Percentiles rank a stretch among this genome's conserved stretches.
phyloP scores from a whole-genome alignment of 1,140 invertebrate species.

The Ctenoplectra terminalis region DNA sequence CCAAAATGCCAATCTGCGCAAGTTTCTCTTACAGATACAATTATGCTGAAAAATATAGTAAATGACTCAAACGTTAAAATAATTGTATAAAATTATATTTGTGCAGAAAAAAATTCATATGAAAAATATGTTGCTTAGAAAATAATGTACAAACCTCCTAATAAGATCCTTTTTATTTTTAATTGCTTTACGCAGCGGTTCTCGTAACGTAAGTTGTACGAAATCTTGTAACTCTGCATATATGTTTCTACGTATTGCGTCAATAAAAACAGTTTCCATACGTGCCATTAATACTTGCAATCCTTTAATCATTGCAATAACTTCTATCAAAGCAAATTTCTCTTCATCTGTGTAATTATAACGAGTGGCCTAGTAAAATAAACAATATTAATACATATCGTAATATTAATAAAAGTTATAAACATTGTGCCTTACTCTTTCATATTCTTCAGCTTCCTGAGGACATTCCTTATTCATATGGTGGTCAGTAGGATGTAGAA shows the following conservation, averaged over 20 bases:
- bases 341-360: slow-evolving; percentile 99
- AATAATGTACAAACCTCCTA: slow-evolving; percentile 85
- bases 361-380: slow-evolving; percentile 89
- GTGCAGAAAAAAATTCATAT: neutral
- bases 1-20: slow-evolving; percentile 98
- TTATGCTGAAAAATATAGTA: slow-evolving; percentile 86
- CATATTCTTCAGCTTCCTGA: slow-evolving; percentile 99
- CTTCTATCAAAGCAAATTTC: slow-evolving; percentile 99
- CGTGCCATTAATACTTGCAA: slow-evolving; percentile 98
- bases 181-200: slow-evolving; percentile 97
- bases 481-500: slow-evolving; percentile 98
- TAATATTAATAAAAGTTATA: neutral
- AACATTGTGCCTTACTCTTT: slow-evolving; percentile 87
- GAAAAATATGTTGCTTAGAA: neutral
- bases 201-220: slow-evolving; percentile 94
- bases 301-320: slow-evolving; percentile 99
- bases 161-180: slow-evolving; percentile 99
- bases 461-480: slow-evolving; percentile 98
- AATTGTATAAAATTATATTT: neutral
- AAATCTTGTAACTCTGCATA: slow-evolving; percentile 99
- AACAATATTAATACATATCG: slow-evolving; percentile 7
- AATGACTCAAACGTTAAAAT: neutral
- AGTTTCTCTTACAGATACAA: slow-evolving; percentile 97
- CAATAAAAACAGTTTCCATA: slow-evolving; percentile 98
- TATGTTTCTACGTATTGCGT: slow-evolving; percentile 96